Percentiles rank a stretch among this genome's conserved stretches.
Evolutionary conservation across 2,888 invertebrate genomes (phyloP).

Genomic region (Caenorhabditis sp.): DNA sequence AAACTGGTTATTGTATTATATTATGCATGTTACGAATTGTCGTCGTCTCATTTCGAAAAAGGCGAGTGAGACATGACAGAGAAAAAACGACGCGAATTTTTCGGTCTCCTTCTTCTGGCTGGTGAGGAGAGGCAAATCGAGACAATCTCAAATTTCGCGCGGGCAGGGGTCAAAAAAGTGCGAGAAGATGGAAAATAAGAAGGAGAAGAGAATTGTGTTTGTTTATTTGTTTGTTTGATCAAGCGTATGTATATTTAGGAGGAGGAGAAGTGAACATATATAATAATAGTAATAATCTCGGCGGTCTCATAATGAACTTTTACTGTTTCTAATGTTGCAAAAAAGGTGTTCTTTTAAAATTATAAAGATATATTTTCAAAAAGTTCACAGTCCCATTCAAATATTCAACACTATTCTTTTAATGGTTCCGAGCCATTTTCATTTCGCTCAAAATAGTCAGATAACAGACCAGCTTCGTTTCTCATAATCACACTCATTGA

Average conservation of each 20-base stretch:
- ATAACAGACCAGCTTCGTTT: too few relatives aligned
- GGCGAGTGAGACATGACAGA: neutral
- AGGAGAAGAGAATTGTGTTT: neutral
- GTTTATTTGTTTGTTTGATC: neutral
- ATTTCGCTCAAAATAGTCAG: too few relatives aligned
- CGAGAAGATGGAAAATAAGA: neutral
- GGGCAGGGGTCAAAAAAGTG: neutral
- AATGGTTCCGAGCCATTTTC: too few relatives aligned
- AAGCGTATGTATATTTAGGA: neutral
- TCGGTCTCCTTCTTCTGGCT: too few relatives aligned
- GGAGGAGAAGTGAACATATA: slow-evolving; percentile 3
- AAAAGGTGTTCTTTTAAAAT: too few relatives aligned
- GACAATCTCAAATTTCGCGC: slow-evolving; percentile 1
- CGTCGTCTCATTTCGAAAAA: neutral
- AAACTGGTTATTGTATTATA: slow-evolving; percentile 1
- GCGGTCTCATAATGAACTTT: too few relatives aligned
- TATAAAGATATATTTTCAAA: too few relatives aligned
- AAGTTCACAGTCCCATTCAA: too few relatives aligned
- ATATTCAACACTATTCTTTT: too few relatives aligned
- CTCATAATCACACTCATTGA: too few relatives aligned
- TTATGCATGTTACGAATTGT: neutral
- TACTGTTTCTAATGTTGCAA: too few relatives aligned
- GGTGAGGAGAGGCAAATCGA: neutral
- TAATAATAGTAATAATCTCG: too few relatives aligned
- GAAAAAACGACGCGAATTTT: neutral